phyloP scores from a whole-genome alignment of 2,888 invertebrate species.

The Mythimna ferrago region DNA sequence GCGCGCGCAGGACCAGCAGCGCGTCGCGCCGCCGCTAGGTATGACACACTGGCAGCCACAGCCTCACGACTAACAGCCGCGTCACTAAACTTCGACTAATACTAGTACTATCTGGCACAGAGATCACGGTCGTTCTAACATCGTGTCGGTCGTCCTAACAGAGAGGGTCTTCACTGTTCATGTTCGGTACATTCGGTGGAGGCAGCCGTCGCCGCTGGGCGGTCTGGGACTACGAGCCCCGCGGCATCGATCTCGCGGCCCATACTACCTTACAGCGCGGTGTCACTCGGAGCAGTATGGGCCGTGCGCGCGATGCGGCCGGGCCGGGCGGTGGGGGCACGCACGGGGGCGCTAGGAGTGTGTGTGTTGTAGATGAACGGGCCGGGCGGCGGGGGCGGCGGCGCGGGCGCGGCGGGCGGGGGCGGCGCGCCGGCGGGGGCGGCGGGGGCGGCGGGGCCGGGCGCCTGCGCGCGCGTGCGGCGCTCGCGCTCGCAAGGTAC shows the following conservation, averaged over 20 bases:
- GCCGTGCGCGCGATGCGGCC: slow-evolving; percentile 31
- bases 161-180: slow-evolving; percentile 66
- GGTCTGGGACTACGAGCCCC: slow-evolving; percentile 34
- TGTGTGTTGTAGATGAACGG: slow-evolving; percentile 79
- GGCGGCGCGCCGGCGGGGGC: slow-evolving; percentile 75
- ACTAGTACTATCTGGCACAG: slow-evolving; percentile 70
- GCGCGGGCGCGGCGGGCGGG: slow-evolving; percentile 78
- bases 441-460: slow-evolving; percentile 74
- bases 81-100: slow-evolving; percentile 56
- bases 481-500: slow-evolving; percentile 99
- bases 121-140: slow-evolving; percentile 72
- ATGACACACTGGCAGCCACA: slow-evolving; percentile 27
- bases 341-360: slow-evolving; percentile 60
- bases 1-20: slow-evolving; percentile 42
- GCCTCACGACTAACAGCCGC: slow-evolving; percentile 65
- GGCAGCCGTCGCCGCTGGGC: slow-evolving; percentile 51
- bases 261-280: neutral
- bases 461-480: slow-evolving; percentile 88
- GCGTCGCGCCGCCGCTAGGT: slow-evolving; percentile 47
- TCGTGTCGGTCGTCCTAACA: slow-evolving; percentile 66
- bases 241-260: slow-evolving; percentile 16
- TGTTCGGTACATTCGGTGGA: slow-evolving; percentile 52
- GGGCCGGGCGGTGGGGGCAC: slow-evolving; percentile 43
- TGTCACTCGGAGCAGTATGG: neutral
- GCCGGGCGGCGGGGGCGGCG: slow-evolving; percentile 80